phyloP scores from a whole-genome alignment of 1,140 invertebrate species.

The Chironomus striatipennis region DNA sequence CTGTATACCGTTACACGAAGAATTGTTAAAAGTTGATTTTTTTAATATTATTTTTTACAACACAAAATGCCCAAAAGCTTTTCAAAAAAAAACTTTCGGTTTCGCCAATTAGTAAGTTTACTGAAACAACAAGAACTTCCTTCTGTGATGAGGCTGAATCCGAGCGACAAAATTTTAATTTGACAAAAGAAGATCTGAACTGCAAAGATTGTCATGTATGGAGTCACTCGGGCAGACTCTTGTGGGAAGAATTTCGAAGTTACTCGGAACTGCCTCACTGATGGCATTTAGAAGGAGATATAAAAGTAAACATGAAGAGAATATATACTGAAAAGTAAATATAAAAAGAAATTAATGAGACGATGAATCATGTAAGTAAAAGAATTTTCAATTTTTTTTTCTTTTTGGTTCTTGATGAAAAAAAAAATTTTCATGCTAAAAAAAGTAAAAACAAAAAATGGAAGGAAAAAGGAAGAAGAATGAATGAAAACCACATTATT shows the following conservation, averaged over 20 bases:
- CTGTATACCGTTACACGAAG: too few relatives aligned
- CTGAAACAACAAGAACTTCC: not conserved
- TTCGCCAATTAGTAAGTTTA: conserved; percentile 2
- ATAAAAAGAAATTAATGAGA: not conserved
- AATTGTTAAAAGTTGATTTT: too few relatives aligned
- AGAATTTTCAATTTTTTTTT: not conserved
- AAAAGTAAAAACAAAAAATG: too few relatives aligned
- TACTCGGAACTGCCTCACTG: too few relatives aligned
- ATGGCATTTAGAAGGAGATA: too few relatives aligned
- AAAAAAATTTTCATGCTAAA: too few relatives aligned
- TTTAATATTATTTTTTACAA: too few relatives aligned
- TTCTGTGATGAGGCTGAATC: not conserved
- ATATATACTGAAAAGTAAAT: not conserved
- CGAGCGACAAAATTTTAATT: not conserved
- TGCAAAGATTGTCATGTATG: too few relatives aligned
- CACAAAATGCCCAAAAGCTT: not conserved
- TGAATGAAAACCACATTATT: not conserved
- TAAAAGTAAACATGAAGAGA: not conserved
- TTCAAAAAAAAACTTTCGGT: not conserved
- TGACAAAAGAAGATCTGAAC: too few relatives aligned
- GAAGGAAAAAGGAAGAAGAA: not conserved
- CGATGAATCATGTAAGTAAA: not conserved
- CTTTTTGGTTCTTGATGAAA: too few relatives aligned
- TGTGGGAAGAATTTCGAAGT: not conserved
- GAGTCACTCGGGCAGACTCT: not conserved